phyloP scores from a whole-genome alignment of 30 jellyfish, hydroid and myxozoan genomes.

The Aurelia sp. region DNA sequence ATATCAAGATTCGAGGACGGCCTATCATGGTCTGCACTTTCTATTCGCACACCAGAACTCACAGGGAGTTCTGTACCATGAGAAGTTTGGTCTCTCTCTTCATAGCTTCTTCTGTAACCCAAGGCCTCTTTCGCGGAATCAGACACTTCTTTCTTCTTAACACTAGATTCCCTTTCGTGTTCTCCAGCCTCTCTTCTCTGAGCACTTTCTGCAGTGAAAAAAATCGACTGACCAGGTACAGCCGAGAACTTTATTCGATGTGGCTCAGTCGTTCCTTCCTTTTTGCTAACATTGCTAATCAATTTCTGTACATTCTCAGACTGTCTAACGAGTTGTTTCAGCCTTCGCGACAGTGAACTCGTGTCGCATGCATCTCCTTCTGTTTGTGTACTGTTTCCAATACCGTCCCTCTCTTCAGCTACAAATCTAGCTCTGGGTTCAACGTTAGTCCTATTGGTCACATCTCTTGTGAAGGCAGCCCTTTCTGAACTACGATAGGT shows the following conservation, averaged over 20 bases:
- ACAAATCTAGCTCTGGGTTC: not conserved
- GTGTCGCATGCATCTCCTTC: conserved; percentile 41
- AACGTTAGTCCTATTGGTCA: not conserved
- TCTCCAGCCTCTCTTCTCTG: not conserved
- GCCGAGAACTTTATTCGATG: not conserved
- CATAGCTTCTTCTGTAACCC: not conserved
- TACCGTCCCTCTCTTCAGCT: not conserved
- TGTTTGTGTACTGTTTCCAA: not conserved
- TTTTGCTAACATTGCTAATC: conserved; percentile 50
- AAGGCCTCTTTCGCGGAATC: not conserved
- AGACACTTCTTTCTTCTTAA: not conserved
- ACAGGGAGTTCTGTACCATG: not conserved
- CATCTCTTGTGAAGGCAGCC: not conserved
- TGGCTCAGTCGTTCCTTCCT: conserved; percentile 4
- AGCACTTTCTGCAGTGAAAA: not conserved
- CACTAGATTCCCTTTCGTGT: not conserved
- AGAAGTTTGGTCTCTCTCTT: not conserved
- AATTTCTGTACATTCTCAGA: conserved; percentile 81
- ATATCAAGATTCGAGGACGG: not conserved
- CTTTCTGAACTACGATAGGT: not conserved
- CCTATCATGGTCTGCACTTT: not conserved
- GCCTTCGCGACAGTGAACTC: conserved; percentile 71
- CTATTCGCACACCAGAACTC: not conserved
- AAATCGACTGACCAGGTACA: not conserved
- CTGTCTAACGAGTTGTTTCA: conserved; percentile 80